Evolutionary conservation across 2,113 vertebrate genomes (phyloP).

Genomic region (Speoplatyrhinus poulsoni): DNA sequence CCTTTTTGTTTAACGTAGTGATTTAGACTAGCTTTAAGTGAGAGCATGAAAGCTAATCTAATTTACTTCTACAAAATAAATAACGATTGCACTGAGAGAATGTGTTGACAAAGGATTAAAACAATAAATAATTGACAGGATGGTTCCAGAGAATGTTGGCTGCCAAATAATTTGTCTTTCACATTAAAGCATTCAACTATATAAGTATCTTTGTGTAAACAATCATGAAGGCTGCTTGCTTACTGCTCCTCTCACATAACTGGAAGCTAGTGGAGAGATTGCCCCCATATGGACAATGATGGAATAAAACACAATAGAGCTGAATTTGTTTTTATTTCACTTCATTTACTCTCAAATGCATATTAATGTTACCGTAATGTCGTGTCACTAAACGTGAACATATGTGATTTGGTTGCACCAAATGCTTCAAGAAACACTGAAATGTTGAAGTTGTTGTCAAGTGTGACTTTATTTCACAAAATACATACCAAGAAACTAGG

Average conservation of each 20-base stretch:
- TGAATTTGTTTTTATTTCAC: no score
- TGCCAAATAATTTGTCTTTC: conserved; percentile 42
- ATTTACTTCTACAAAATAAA: conserved; percentile 3
- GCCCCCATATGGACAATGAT: conserved; percentile 60
- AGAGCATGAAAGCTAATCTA: conserved; percentile 1
- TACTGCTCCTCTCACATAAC: not conserved
- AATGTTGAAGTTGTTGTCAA: no score
- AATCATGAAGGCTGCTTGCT: conserved; percentile 35
- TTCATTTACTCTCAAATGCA: no score
- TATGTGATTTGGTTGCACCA: no score
- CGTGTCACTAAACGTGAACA: no score
- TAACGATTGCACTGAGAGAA: conserved; percentile 15
- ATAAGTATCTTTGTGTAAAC: conserved; percentile 46
- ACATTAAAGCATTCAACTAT: conserved; percentile 44
- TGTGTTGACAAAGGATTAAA: conserved; percentile 38
- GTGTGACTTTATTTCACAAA: not conserved
- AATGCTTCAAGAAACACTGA: no score
- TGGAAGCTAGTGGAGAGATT: conserved; percentile 44
- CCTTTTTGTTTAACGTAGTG: conserved; percentile 16
- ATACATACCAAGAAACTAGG: not conserved
- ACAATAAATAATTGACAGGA: conserved; percentile 20
- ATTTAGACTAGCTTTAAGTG: not conserved
- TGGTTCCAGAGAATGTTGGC: conserved; percentile 37
- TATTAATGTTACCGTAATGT: no score
- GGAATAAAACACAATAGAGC: not conserved